Conservation (phyloP, 2,888 invertebrate species). For the Brenthis ino region DNA sequence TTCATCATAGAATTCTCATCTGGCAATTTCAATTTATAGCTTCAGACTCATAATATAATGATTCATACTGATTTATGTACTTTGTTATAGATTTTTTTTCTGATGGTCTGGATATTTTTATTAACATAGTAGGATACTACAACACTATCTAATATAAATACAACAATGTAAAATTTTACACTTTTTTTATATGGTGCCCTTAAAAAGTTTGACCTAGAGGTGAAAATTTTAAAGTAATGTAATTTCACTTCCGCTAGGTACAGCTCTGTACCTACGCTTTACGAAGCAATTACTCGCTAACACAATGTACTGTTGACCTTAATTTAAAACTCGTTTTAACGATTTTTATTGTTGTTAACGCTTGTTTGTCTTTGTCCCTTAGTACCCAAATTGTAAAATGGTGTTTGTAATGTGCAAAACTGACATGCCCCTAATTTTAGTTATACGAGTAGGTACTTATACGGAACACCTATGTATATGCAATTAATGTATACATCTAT, state of each 20-base stretch:
- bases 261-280: not conserved
- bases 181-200: too few relatives aligned
- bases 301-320: not conserved
- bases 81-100: not conserved
- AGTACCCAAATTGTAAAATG: too few relatives aligned
- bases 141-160: too few relatives aligned
- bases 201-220: not conserved
- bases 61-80: not conserved
- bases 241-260: not conserved
- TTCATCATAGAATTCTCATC: slow-evolving; percentile 5
- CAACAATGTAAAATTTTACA: too few relatives aligned
- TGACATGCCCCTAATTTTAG: too few relatives aligned
- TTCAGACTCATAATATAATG: not conserved
- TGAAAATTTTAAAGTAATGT: not conserved
- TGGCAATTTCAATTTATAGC: slow-evolving; percentile 1
- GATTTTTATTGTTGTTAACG: not conserved
- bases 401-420: too few relatives aligned
- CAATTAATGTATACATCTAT: too few relatives aligned
- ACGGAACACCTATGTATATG: too few relatives aligned
- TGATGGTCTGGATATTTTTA: not conserved
- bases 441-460: too few relatives aligned
- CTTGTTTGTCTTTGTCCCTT: not conserved
- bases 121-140: too few relatives aligned
- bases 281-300: slow-evolving; percentile 1
- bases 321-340: not conserved